Base-by-base conservation (phyloP, 1,140 invertebrate species). In the Oryctes rhinoceros region DNA sequence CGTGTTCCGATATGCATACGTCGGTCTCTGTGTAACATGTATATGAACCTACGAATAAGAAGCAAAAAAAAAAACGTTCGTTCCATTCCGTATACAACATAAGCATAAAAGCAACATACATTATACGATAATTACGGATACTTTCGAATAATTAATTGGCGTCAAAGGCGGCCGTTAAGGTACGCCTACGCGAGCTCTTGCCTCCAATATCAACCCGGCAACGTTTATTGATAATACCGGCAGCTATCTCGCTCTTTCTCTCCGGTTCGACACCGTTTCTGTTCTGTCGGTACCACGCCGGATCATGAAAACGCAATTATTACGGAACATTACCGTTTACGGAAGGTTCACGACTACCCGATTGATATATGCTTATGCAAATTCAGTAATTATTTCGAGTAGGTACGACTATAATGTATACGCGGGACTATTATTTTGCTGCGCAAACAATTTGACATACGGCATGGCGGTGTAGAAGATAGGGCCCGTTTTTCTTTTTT, bases 61-160 rank as follows among this genome's bases (percentile, higher is more conserved):
- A n/a, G n/a, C n/a, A n/a, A n/a, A n/a, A n/a, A n/a, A 18, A 24
- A 71, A 71, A 71, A 35, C 24, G 62, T 4, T 67, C 18, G 13
- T 67, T 67, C 18, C 24, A 24, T 71, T 71, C 65, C 65, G 65
- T 71, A 35, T 44, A 44, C 39, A 44, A 44, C 65, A 71, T 71
- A 71, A 71, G 6, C 24, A 71, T 71, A 71, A 71, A 24, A 71
- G 65, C 65, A 71, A 71, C 65, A 71, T 71, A 71, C 65, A 37
- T 71, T 71, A 71, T 24, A 35, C 65, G 65, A 37, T 71, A 71
- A 71, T 71, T 71, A 71, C 65, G 65, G 65, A 71, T 71, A 71
- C 65, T 71, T 71, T 71, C 65, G 65, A 71, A 71, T 71, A 71
- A 71, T 71, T 71, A 71, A 71, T 71, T 71, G 65, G 65, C 65